Base-by-base conservation (phyloP, 2,888 invertebrate species). In the Lasiommata megera region DNA sequence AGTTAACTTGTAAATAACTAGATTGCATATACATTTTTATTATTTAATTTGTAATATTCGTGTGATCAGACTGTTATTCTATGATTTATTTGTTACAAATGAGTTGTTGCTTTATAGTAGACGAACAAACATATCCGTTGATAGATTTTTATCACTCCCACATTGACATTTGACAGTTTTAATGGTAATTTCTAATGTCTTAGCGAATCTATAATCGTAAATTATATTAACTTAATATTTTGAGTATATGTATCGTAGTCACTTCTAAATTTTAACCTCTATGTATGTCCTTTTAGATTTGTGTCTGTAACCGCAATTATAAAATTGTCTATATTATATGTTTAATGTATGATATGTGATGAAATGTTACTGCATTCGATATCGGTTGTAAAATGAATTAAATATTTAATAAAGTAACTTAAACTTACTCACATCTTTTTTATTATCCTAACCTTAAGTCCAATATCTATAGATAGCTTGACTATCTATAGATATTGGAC, bases 1-100 rank as follows among this genome's bases (percentile, higher is more conserved):
- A 88, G 86, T 82, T 89, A 89, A 90, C 88, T 52, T 90, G 89
- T 90, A 90, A 86, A 90, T 90, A 90, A 85, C 80, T 89, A 88
- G 86, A 88, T 80, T 77, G 78, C 85, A 82, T 84, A 84, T 85
- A 84, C 77, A 77, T 73, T 73, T 72, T 84, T 78, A 84, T 85
- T 85, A 88, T 89, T 89, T 89, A 89, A 88, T 88, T 88, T 88
- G 85, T 88, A 88, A 89, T 86, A 82, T 80, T 86, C 77, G 89
- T 88, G 89, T 89, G 88, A 87, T 88, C 88, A 89, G 87, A 88
- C 88, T 90, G 89, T 89, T 90, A 87, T 71, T 77, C 76, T 88
- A 88, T 89, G 87, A 80, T 88, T 90, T 89, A 86, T 85, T 88
- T 89, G 89, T 90, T 90, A 87, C 78, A 84, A 74, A 77, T 83